Percentiles rank a stretch among this genome's conserved stretches.
Conservation (phyloP, 2,113 vertebrate genomes). For the Gallinago jamesoni region DNA sequence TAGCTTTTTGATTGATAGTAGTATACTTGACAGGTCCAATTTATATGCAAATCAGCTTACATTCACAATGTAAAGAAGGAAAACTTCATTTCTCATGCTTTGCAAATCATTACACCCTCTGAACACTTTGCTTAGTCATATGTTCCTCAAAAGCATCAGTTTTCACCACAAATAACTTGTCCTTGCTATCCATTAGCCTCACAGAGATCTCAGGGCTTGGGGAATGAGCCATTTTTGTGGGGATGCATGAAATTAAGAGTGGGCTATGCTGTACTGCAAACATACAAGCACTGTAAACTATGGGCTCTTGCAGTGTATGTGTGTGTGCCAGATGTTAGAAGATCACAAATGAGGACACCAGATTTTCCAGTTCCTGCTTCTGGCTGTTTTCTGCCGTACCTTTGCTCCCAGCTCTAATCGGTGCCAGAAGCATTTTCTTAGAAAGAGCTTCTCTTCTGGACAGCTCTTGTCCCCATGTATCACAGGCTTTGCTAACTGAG, state of each 20-base stretch:
- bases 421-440: slow-evolving; percentile 54
- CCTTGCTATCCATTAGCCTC: not conserved
- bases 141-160: slow-evolving; percentile 19
- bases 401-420: not conserved
- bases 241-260: not conserved
- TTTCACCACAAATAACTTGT: not conserved
- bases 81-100: slow-evolving; percentile 39
- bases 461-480: not conserved
- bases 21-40: slow-evolving; percentile 37
- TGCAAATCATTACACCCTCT: slow-evolving; percentile 18
- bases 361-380: slow-evolving; percentile 13
- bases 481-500: not conserved
- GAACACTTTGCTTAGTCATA: not conserved
- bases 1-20: slow-evolving; percentile 31
- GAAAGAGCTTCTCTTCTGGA: not conserved
- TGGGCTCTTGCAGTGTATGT: not conserved
- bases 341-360: slow-evolving; percentile 37
- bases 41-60: slow-evolving; percentile 51
- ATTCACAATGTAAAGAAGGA: not conserved
- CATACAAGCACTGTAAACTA: not conserved
- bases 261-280: not conserved
- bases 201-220: not conserved
- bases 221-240: not conserved
- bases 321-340: not conserved
- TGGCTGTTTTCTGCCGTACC: not conserved